Conservation (phyloP, 2,888 invertebrate genomes). For the Lasiommata megera region DNA sequence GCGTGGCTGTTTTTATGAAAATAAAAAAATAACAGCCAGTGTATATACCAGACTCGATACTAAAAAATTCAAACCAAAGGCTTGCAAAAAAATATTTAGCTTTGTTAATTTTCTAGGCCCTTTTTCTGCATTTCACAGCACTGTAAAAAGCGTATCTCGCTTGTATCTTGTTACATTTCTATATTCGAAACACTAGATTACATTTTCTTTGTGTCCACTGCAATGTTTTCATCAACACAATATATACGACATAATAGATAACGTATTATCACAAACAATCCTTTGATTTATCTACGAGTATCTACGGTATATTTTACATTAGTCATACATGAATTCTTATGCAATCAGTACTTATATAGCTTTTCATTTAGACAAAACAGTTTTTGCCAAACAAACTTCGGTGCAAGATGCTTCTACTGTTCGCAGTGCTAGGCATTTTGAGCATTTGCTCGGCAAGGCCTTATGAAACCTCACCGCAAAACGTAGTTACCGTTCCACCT, state of each 20-base stretch:
- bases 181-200: too few relatives aligned
- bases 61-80: too few relatives aligned
- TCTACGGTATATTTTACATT: constrained; percentile 26
- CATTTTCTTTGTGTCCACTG: not conserved
- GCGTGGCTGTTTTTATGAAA: too few relatives aligned
- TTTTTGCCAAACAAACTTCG: not conserved
- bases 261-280: constrained; percentile 23
- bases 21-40: too few relatives aligned
- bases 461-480: constrained; percentile 1
- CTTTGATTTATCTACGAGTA: constrained; percentile 30
- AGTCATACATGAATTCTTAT: constrained; percentile 18
- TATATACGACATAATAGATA: constrained; percentile 18
- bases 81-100: too few relatives aligned
- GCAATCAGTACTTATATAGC: not conserved
- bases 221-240: not conserved
- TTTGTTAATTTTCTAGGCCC: too few relatives aligned
- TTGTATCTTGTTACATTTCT: too few relatives aligned
- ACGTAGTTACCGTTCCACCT: constrained; percentile 39
- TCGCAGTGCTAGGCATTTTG: constrained; percentile 12
- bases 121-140: too few relatives aligned
- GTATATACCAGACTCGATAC: too few relatives aligned
- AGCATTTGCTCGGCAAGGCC: constrained; percentile 11
- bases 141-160: too few relatives aligned
- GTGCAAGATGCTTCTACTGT: constrained; percentile 14
- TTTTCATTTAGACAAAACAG: not conserved